These are phyloP conservation scores for Caenorhabditis brenneri DNA, from an alignment of 1,140 invertebrate genomes.

Conservation along the genomic window DNA sequence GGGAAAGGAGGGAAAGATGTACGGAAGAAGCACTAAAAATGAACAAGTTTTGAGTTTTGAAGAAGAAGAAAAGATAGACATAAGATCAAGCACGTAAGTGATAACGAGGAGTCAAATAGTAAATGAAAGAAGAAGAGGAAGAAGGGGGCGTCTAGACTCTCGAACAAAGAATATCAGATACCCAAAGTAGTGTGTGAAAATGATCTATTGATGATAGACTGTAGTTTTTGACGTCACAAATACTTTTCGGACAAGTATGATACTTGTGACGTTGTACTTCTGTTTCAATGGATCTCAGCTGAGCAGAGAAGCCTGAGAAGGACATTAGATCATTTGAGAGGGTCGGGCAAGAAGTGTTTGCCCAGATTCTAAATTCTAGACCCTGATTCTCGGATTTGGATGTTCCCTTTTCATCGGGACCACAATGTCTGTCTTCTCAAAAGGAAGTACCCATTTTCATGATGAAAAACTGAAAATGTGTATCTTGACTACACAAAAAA, in stretches of 20 bases:
- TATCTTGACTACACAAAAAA: too few species aligned
- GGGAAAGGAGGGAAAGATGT: too few species aligned
- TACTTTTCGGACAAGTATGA: background rate
- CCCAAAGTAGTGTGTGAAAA: background rate
- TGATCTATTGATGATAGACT: background rate
- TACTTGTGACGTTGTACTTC: too few species aligned
- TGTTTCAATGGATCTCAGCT: background rate
- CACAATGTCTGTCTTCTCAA: too few species aligned
- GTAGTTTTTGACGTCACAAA: conserved; percentile 11
- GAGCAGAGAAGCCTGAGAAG: too few species aligned
- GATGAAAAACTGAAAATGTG: too few species aligned
- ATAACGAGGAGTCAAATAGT: background rate
- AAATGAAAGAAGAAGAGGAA: background rate
- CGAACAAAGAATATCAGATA: background rate
- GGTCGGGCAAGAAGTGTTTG: background rate
- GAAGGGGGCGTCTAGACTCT: conserved; percentile 11
- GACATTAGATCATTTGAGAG: too few species aligned
- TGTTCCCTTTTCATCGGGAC: too few species aligned
- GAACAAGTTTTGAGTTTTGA: too few species aligned
- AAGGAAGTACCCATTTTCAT: too few species aligned
- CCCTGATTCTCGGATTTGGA: too few species aligned
- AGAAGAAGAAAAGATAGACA: background rate
- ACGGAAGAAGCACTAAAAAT: background rate
- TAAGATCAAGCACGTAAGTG: conserved; percentile 39
- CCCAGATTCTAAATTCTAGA: too few species aligned